Base-by-base conservation (phyloP, 2,797 vertebrate genomes). In the Xenentodon cancila region DNA sequence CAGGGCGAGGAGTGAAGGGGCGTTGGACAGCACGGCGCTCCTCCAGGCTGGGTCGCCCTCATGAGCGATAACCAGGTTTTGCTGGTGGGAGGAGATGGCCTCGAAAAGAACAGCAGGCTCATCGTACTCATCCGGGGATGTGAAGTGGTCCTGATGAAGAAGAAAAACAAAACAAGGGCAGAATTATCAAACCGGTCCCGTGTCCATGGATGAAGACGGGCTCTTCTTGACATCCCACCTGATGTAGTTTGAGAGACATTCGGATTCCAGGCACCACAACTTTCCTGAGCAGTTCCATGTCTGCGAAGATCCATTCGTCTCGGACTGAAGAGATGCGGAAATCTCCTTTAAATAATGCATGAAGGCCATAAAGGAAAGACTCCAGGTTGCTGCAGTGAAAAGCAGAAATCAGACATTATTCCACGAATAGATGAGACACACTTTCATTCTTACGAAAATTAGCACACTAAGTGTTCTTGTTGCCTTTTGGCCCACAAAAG, bases 271-370 rank as follows among this genome's bases (percentile, higher is more conserved):
- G 98, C 52, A 98, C 98, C 44, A 99, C 98, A 0, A 99, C 98
- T 79, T 98, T 98, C 88, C 96, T 95, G 73, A 99, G 92, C 57
- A 99, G 91, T 71, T 99, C 97, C 98, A 99, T 98, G 87, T 99
- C 97, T n/a, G 98, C 96, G 68, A 99, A 99, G 86, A 99, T 97
- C 98, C 98, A 99, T 84, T 99, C 98, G 6, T 99, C 98, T 76
- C 97, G 91, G 55, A 97, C 93, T 7, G 98, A 99, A 22, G 98
- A 98, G 86, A 99, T 99, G 71, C 98, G 96, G 84, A 99, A 99
- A 85, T 99, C 98, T 77, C 98, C 98, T 78, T 99, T 99, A 85
- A 99, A 99, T 18, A 99, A 91, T 52, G 98, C 97, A 73, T 99
- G 97, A 13, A 99, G 92, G 56, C 98, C 98, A 42, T 98, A 99